A percentile compares a stretch with the other conserved stretches of the same genome.
phyloP scores from a whole-genome alignment of 2,888 invertebrate species.

The Meiosimyza decipiens region DNA sequence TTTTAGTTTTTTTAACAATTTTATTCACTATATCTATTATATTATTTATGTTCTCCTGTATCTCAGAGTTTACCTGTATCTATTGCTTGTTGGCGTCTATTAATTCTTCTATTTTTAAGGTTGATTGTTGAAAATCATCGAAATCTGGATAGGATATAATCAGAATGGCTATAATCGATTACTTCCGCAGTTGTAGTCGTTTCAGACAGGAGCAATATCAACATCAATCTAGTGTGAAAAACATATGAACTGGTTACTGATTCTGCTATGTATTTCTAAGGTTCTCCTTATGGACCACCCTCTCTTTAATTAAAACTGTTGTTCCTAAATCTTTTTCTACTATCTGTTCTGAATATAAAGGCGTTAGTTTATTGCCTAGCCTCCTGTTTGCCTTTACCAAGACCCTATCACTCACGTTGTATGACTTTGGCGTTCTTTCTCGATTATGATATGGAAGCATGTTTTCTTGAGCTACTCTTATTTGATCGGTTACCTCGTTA shows the following conservation, averaged over 20 bases:
- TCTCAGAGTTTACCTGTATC: neutral
- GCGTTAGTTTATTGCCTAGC: conserved; percentile 37
- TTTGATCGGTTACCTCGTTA: conserved; percentile 25
- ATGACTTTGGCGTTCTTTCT: too few species aligned
- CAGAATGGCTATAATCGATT: neutral
- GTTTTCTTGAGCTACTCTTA: conserved; percentile 32
- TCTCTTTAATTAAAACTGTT: conserved; percentile 38
- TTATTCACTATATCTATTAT: neutral
- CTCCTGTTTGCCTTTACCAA: conserved; percentile 36
- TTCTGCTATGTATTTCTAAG: neutral
- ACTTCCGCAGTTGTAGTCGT: neutral
- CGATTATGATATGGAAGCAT: too few species aligned
- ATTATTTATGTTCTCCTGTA: neutral
- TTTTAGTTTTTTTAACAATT: too few species aligned
- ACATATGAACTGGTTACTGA: neutral
- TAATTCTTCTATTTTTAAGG: neutral
- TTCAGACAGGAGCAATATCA: too few species aligned
- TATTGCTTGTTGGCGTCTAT: conserved; percentile 7
- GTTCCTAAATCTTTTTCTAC: conserved; percentile 38
- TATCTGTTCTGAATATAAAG: conserved; percentile 33
- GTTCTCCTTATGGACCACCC: neutral
- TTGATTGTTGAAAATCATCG: neutral
- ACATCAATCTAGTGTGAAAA: neutral
- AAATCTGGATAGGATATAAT: neutral
- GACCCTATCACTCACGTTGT: conserved; percentile 35